Conservation (phyloP, 2,113 vertebrate genomes). For the Xiphorhynchus elegans region DNA sequence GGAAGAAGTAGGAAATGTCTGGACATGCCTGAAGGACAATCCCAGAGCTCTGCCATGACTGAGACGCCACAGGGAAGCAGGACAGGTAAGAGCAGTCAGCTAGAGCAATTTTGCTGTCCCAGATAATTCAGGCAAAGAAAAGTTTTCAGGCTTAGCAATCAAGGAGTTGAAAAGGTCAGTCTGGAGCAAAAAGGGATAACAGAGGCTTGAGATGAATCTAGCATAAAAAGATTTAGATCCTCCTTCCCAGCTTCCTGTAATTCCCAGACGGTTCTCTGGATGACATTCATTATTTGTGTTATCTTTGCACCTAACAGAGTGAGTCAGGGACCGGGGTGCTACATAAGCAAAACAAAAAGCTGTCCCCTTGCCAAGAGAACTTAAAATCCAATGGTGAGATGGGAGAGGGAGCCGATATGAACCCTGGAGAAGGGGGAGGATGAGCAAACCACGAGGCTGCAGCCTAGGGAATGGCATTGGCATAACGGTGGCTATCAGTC, state of each 20-base stretch:
- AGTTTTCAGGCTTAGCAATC: not conserved
- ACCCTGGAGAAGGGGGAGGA: not conserved
- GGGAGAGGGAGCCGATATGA: not conserved
- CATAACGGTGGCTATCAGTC: not conserved
- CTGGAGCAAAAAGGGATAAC: not conserved
- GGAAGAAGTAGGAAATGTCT: not conserved
- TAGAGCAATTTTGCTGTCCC: not conserved
- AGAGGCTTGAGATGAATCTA: not conserved
- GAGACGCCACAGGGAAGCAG: not conserved
- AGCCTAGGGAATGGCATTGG: not conserved
- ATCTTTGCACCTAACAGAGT: not conserved
- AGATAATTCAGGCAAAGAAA: not conserved
- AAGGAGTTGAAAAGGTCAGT: constrained; percentile 1
- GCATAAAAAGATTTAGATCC: not conserved
- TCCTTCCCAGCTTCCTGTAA: not conserved
- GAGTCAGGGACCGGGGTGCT: constrained; percentile 4
- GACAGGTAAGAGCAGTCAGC: not conserved
- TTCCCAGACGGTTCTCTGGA: not conserved
- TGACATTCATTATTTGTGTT: constrained; percentile 33
- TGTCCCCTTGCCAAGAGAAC: not conserved
- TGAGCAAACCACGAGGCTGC: not conserved
- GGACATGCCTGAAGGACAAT: not conserved
- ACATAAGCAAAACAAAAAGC: not conserved
- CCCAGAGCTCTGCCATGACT: not conserved
- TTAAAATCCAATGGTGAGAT: not conserved